Evolutionary conservation across 64 coral and sea anemone species (phyloP).

Genomic region (Astreopora myriophthalma): DNA sequence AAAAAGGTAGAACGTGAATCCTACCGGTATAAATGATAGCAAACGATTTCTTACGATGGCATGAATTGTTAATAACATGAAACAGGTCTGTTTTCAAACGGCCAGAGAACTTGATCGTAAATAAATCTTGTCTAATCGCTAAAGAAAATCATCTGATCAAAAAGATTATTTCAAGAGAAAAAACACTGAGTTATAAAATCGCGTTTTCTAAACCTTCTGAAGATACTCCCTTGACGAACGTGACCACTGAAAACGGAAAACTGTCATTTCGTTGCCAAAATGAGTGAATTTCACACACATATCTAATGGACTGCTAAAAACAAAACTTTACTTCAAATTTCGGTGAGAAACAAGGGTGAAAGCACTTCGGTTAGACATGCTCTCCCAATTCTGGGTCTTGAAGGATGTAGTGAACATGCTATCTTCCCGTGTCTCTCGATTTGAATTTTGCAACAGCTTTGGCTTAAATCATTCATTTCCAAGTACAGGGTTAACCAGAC

Average conservation of each 20-base stretch:
- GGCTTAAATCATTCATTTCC: neutral
- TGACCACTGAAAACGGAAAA: no score
- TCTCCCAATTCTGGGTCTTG: neutral
- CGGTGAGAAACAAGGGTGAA: no score
- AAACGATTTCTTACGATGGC: neutral
- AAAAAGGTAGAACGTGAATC: neutral
- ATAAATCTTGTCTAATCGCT: neutral
- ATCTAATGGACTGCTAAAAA: neutral
- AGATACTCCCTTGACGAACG: no score
- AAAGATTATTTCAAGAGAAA: neutral
- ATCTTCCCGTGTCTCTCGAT: neutral
- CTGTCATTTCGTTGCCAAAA: neutral
- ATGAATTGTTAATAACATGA: constrained; percentile 49
- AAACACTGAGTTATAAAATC: neutral
- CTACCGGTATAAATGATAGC: neutral
- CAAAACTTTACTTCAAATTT: neutral
- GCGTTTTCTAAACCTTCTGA: neutral
- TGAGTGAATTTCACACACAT: neutral
- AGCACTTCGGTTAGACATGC: neutral
- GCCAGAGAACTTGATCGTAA: neutral
- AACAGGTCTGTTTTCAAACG: constrained; percentile 30
- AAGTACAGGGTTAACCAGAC: neutral
- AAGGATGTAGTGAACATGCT: no score
- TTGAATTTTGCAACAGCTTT: neutral
- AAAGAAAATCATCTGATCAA: neutral